phyloP scores from a whole-genome alignment of 2,113 vertebrate genomes.

The Cricetomys ansorgei region DNA sequence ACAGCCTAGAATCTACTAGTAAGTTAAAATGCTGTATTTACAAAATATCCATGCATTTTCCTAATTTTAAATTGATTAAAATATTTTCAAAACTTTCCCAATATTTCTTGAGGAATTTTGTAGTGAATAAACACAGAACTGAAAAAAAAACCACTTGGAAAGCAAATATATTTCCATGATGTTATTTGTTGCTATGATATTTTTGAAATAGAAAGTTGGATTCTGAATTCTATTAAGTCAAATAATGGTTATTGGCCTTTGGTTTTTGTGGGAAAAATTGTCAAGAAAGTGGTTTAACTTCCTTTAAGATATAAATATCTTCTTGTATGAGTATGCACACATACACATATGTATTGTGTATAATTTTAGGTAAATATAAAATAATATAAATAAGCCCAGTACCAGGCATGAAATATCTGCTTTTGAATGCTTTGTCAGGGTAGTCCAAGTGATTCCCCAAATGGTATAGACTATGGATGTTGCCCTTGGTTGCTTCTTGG shows the following conservation, averaged over 20 bases:
- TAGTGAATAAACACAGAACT: not conserved
- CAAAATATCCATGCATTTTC: not conserved
- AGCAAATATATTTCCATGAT: not conserved
- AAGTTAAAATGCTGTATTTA: slow-evolving; percentile 30
- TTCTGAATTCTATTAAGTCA: slow-evolving; percentile 65
- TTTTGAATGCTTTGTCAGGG: not conserved
- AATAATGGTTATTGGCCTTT: slow-evolving; percentile 54
- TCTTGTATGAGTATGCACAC: not conserved
- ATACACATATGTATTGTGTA: not conserved
- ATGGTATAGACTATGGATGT: too few species aligned
- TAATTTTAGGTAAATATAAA: not conserved
- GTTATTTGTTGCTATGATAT: not conserved
- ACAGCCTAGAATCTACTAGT: not conserved
- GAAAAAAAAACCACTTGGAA: slow-evolving; percentile 37
- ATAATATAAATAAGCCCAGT: not conserved
- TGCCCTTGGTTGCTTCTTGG: not conserved
- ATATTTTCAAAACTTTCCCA: not conserved
- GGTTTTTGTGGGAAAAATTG: not conserved
- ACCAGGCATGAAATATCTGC: not conserved
- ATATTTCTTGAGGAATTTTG: slow-evolving; percentile 30
- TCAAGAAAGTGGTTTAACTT: not conserved
- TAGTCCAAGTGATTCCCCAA: not conserved
- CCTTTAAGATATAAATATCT: not conserved
- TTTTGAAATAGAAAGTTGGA: slow-evolving; percentile 71
- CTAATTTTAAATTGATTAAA: not conserved